Percentiles rank a stretch among this genome's conserved stretches.
Conservation (phyloP, 64 coral and sea anemone species). For the Actinia equina region DNA sequence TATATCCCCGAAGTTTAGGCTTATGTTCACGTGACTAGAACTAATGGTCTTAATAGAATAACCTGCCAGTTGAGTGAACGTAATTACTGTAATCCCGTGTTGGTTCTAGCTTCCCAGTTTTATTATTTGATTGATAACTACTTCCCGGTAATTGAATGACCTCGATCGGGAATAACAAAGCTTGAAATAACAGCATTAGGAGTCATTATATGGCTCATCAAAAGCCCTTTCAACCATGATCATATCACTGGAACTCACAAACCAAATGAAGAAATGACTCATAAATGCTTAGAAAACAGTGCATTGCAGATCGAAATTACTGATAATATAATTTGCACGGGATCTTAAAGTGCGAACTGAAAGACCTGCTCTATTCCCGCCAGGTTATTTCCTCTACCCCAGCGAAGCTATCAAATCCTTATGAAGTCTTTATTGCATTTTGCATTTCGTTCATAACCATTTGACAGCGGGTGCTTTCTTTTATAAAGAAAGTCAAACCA, state of each 20-base stretch:
- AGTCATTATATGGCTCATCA: slow-evolving; percentile 18
- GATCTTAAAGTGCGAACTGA: slow-evolving; percentile 13
- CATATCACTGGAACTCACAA: background rate
- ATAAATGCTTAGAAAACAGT: slow-evolving; percentile 2
- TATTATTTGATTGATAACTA: slow-evolving; percentile 24
- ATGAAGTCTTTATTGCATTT: slow-evolving; percentile 24
- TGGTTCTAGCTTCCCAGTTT: slow-evolving; percentile 3
- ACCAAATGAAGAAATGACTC: slow-evolving; percentile 12
- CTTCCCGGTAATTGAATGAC: slow-evolving; percentile 14
- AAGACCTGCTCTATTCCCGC: slow-evolving; percentile 9
- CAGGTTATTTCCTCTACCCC: slow-evolving; percentile 20
- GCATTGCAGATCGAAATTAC: background rate
- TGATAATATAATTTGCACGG: slow-evolving; percentile 6
- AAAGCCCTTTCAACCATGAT: background rate
- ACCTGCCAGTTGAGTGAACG: slow-evolving; percentile 2
- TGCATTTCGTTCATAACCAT: slow-evolving; percentile 14
- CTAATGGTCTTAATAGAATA: slow-evolving; percentile 26
- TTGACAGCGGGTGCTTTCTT: slow-evolving; percentile 21
- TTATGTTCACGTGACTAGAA: slow-evolving; percentile 4
- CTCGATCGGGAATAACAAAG: slow-evolving; percentile 21
- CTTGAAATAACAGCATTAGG: slow-evolving; percentile 2
- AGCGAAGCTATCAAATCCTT: slow-evolving; percentile 22
- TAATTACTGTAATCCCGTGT: slow-evolving; percentile 18
- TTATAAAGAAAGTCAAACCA: slow-evolving; percentile 1
- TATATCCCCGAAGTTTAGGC: background rate